phyloP scores from a whole-genome alignment of 1,140 invertebrate genomes.

The Drosophila ananassae region DNA sequence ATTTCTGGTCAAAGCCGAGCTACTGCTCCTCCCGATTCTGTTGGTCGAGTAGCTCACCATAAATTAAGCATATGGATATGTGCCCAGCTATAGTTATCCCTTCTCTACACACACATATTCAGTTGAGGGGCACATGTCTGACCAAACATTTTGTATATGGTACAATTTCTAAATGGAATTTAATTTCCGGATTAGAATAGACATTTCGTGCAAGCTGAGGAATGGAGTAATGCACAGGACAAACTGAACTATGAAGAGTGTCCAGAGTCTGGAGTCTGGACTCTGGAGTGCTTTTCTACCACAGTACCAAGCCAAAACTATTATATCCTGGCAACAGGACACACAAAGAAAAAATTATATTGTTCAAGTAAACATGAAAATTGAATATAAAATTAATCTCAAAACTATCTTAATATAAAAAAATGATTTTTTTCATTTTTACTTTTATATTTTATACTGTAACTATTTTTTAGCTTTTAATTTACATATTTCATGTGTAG shows the following conservation, averaged over 20 bases:
- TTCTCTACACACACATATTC: conserved; percentile 12
- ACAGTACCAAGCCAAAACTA: neutral
- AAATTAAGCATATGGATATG: conserved; percentile 55
- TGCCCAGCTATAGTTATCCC: conserved; percentile 28
- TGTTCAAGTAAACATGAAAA: no score
- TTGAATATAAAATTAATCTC: neutral
- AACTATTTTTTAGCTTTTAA: no score
- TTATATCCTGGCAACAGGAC: neutral
- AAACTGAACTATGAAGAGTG: conserved; percentile 49
- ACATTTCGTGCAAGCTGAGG: conserved; percentile 71
- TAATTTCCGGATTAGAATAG: conserved; percentile 82
- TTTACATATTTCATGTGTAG: conserved; percentile 6
- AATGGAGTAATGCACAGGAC: conserved; percentile 24
- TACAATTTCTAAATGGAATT: conserved; percentile 80
- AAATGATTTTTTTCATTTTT: neutral
- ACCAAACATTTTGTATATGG: conserved; percentile 66
- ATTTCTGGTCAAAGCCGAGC: conserved; percentile 36
- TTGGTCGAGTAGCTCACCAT: conserved; percentile 39
- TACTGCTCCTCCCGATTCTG: conserved; percentile 4
- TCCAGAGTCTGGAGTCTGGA: conserved; percentile 1
- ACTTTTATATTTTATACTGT: neutral
- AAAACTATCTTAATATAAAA: neutral
- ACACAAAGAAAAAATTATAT: neutral
- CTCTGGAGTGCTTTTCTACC: conserved; percentile 7
- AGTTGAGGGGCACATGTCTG: conserved; percentile 4